Evolutionary conservation across 1,140 invertebrate genomes (phyloP), one percentile per base, ranked within the genome.

Genomic region (Solen grandis): DNA sequence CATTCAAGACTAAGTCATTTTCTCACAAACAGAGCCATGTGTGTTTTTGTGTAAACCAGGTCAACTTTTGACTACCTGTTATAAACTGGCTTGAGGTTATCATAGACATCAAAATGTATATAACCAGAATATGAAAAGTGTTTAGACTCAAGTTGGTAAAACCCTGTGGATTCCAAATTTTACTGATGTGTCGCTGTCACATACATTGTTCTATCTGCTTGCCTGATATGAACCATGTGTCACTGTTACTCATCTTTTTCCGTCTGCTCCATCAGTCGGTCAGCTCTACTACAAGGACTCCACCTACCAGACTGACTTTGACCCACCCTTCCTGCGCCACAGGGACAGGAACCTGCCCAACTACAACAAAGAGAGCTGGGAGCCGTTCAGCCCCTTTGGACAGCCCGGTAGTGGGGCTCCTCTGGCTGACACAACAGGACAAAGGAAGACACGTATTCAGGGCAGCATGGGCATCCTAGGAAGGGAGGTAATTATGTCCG

Each of bases 351-450:
- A 31, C 14, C 75, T 78, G n/a, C 52, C 35, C 35, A 78, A 78
- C 33, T 69, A 55, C 13, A 81, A 81, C 29, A 35, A 65, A 25
- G 78, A 66, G 27, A 27, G 57, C 14, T 63, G 46, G 1, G 33
- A 78, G 25, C 52, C 65, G 5, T 81, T 22, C 60, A 55, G n/a
- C 38, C 78, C 78, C 54, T 81, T 62, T 52, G 69, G 78, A 27
- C 19, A n/a, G 50, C 19, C 63, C 19, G 78, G 78, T 19, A 52
- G 78, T 65, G 78, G 78, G 13, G 78, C 78, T 25, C 78, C 78
- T 36, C 41, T 55, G 25, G 52, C 41, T 31, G 54, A 65, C 57
- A 16, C 41, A 10, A 14, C 19, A 33, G 78, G 78, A 10, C 68
- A 81, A n/a, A 46, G 66, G 19, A 63, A 13, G 19, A 81, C 68